A percentile compares a stretch with the other conserved stretches of the same genome.
Evolutionary conservation across 2,113 vertebrate genomes (phyloP).

Genomic region (Falcunculus frontatus): DNA sequence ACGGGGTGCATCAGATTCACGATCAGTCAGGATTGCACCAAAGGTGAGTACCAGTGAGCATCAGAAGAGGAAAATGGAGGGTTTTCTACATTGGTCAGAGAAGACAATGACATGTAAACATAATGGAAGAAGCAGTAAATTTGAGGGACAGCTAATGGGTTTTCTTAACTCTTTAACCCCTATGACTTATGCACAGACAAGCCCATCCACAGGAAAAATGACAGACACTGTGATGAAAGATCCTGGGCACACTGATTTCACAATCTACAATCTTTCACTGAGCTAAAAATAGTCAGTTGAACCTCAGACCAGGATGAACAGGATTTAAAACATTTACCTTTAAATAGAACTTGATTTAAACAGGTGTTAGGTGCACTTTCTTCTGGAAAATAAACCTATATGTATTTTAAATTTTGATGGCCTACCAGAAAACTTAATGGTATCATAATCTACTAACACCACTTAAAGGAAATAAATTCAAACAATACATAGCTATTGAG

Average conservation of each 20-base stretch:
- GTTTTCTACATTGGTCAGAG: not conserved
- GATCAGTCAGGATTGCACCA: not conserved
- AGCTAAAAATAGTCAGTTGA: not conserved
- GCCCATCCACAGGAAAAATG: not conserved
- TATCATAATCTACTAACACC: not conserved
- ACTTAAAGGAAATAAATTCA: not conserved
- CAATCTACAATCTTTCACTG: not conserved
- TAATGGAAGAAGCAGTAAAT: not conserved
- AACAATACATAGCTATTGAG: not conserved
- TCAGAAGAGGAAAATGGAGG: not conserved
- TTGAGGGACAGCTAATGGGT: not conserved
- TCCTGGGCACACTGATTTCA: not conserved
- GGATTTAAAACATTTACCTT: not conserved
- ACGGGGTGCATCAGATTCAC: not conserved
- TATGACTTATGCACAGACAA: not conserved
- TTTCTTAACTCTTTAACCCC: not conserved
- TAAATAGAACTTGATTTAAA: not conserved
- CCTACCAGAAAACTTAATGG: not conserved
- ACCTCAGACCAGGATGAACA: not conserved
- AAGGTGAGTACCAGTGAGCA: not conserved
- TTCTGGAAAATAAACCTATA: not conserved
- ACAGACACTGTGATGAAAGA: not conserved
- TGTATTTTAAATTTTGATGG: not conserved
- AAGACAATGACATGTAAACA: not conserved
- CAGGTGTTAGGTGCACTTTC: rapidly evolving